A percentile compares a stretch with the other conserved stretches of the same genome.
Evolutionary conservation across 2,888 invertebrate species (phyloP).

Genomic region (Drosophila merina): DNA sequence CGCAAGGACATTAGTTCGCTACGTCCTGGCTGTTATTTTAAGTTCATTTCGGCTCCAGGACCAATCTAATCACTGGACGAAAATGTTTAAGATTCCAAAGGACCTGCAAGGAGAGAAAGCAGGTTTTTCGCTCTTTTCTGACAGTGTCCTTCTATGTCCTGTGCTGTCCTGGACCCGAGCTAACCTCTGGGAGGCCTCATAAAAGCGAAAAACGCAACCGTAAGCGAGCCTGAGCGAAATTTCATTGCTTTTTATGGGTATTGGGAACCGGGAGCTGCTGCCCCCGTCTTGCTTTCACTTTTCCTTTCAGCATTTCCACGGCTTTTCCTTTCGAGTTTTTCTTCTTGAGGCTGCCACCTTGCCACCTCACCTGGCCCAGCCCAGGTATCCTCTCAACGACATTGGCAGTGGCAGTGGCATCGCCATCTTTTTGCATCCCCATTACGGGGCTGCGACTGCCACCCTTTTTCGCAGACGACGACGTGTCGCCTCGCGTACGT

Average conservation of each 20-base stretch:
- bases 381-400: slow-evolving; percentile 12
- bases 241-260: slow-evolving; percentile 73
- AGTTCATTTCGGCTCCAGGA: slow-evolving; percentile 42
- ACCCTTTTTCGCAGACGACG: slow-evolving; percentile 42
- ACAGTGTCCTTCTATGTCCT: neutral
- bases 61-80: slow-evolving; percentile 2
- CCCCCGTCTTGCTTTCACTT: slow-evolving; percentile 37
- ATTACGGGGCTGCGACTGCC: neutral
- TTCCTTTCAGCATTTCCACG: slow-evolving; percentile 17
- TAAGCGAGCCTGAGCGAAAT: slow-evolving; percentile 69
- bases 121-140: neutral
- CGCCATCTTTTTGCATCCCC: slow-evolving; percentile 44
- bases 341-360: slow-evolving; percentile 12
- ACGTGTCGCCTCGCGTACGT: slow-evolving; percentile 55
- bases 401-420: slow-evolving; percentile 15
- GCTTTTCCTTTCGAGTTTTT: neutral
- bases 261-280: neutral
- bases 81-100: neutral
- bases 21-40: slow-evolving; percentile 52
- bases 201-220: slow-evolving; percentile 54
- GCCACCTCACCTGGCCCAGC: neutral
- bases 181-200: slow-evolving; percentile 54
- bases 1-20: slow-evolving; percentile 71
- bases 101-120: neutral
- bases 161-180: neutral